These are phyloP conservation scores for Atta colombica DNA, from an alignment of 1,140 invertebrate species.

Conservation along the genomic window DNA sequence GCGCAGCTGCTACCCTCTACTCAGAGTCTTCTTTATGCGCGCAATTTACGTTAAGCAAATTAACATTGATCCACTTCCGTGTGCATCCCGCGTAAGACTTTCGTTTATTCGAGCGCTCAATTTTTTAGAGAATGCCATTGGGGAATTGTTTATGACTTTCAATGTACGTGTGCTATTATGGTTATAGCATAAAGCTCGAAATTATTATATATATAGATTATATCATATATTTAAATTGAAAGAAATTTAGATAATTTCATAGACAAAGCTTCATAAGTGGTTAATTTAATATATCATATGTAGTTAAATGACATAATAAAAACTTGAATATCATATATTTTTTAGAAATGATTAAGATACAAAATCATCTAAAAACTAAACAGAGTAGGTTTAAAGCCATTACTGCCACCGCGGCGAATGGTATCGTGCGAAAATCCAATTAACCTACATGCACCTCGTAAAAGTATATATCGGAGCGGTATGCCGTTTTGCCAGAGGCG, in stretches of 20 bases:
- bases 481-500: slow-evolving; percentile 21
- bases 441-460: slow-evolving; percentile 69
- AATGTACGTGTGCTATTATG: neutral
- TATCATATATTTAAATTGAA: neutral
- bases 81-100: neutral
- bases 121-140: neutral
- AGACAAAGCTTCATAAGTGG: too few species aligned
- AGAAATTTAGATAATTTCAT: too few species aligned
- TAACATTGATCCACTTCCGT: slow-evolving; percentile 70
- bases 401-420: slow-evolving; percentile 7
- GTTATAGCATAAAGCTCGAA: neutral
- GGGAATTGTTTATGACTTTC: neutral
- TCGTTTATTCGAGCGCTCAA: neutral
- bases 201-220: neutral
- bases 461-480: slow-evolving; percentile 24
- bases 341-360: neutral
- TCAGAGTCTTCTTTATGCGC: slow-evolving; percentile 43
- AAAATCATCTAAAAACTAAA: slow-evolving; percentile 4
- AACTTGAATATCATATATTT: neutral
- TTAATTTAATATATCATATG: neutral
- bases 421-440: slow-evolving; percentile 67
- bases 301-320: neutral
- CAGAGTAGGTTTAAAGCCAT: slow-evolving; percentile 2
- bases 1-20: slow-evolving; percentile 69
- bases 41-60: slow-evolving; percentile 72